Conservation (phyloP, 2,797 vertebrate species). For the Pempheris klunzingeri region DNA sequence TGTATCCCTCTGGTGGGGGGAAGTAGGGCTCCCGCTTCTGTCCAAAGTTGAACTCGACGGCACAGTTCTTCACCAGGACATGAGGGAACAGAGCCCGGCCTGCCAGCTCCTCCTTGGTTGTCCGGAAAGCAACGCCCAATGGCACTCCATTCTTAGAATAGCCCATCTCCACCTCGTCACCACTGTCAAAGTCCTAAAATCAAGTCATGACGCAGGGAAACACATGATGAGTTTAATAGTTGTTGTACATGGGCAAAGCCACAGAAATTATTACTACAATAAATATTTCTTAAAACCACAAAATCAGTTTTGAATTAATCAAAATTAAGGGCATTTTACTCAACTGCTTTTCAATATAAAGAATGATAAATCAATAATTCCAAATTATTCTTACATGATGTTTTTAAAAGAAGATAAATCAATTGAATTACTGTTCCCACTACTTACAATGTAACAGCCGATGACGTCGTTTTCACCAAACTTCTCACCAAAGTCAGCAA, state of each 20-base stretch:
- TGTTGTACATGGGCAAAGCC: not conserved
- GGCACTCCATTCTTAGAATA: conserved; percentile 91
- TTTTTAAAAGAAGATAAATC: not conserved
- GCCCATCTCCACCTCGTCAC: conserved; percentile 88
- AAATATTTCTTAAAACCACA: not conserved
- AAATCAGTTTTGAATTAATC: not conserved
- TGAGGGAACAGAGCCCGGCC: conserved; percentile 91
- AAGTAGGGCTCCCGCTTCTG: conserved; percentile 89
- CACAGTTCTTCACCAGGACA: conserved; percentile 93
- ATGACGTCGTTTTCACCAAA: conserved; percentile 95
- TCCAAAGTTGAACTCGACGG: conserved; percentile 95
- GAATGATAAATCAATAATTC: not conserved
- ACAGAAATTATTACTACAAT: not conserved
- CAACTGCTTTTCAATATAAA: not conserved
- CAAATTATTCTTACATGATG: not conserved
- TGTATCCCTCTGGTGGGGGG: conserved; percentile 88
- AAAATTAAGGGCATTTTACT: not conserved
- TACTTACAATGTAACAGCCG: conserved; percentile 92
- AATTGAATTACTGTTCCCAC: not conserved
- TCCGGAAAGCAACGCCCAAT: conserved; percentile 88
- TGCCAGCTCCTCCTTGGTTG: conserved; percentile 85
- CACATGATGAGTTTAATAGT: not conserved
- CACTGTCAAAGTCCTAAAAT: conserved; percentile 90
- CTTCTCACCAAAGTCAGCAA: conserved; percentile 92
- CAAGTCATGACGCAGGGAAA: not conserved